Conservation (phyloP, 2,888 invertebrate species). For the Sympetrum striolatum region DNA sequence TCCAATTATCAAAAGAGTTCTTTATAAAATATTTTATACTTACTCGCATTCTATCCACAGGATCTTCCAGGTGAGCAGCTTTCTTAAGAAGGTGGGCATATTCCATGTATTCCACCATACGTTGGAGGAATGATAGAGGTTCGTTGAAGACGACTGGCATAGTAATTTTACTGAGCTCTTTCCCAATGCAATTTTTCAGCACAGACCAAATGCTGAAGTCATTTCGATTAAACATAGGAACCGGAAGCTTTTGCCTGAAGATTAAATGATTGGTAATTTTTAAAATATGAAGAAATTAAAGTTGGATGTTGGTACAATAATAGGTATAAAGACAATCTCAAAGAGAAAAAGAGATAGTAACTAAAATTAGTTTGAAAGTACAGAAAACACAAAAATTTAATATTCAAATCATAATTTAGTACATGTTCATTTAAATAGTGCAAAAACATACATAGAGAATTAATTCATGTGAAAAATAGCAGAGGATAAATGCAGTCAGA, state of each 20-base stretch:
- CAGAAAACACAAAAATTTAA: too few relatives aligned
- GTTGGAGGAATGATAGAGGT: slow-evolving; percentile 92
- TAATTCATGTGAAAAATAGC: too few relatives aligned
- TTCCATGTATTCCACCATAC: slow-evolving; percentile 94
- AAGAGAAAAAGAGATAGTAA: too few relatives aligned
- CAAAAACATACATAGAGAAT: too few relatives aligned
- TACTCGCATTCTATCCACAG: slow-evolving; percentile 82
- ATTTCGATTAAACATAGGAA: slow-evolving; percentile 76
- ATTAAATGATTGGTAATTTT: slow-evolving; percentile 50
- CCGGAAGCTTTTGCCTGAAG: slow-evolving; percentile 72
- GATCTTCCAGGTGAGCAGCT: slow-evolving; percentile 79
- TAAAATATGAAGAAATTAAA: neutral
- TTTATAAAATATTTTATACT: neutral
- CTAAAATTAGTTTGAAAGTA: too few relatives aligned
- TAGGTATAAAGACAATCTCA: too few relatives aligned
- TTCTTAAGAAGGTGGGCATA: slow-evolving; percentile 78
- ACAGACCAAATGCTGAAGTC: slow-evolving; percentile 91
- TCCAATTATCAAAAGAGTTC: too few relatives aligned
- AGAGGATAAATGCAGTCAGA: too few relatives aligned
- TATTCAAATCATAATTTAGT: too few relatives aligned
- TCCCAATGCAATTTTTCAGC: slow-evolving; percentile 88
- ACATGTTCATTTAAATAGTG: too few relatives aligned
- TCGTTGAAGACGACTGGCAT: slow-evolving; percentile 98
- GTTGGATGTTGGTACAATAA: too few relatives aligned
- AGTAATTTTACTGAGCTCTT: slow-evolving; percentile 93